Base-by-base conservation (phyloP, 2,888 invertebrate species). In the Tanypteryx hageni region DNA sequence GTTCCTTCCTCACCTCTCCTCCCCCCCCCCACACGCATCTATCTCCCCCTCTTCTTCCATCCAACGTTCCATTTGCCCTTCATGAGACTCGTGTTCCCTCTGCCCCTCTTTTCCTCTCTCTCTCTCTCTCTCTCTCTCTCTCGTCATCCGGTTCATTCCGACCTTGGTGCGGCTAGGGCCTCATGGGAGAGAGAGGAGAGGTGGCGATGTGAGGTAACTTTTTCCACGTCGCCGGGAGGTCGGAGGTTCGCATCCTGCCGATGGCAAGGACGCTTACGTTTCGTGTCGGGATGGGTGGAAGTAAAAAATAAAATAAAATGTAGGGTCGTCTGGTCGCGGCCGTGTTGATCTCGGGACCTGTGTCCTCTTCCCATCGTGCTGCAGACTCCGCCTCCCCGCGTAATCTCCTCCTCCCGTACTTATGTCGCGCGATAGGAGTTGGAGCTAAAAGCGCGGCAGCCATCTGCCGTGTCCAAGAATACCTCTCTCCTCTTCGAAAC, bases 61-160 rank as follows among this genome's bases (percentile, higher is more conserved):
- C 76, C 22, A 22, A 27, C 76, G 22, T 76, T 76, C 76, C 27
- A 76, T 76, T 76, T 76, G 76, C 76, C 76, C 76, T 76, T 68
- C 68, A 22, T 68, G 22, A n/a, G 68, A 18, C n/a, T 68, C 44
- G 44, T 44, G 44, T 44, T 44, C 44, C 44, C 44, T 44, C 44
- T 44, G 44, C 44, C 44, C 44, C 68, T n/a, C n/a, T 7, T n/a
- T 68, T 76, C 76, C 76, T 76, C 76, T 76, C 76, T 76, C 14
- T 76, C 27, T n/a, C n/a, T n/a, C 76, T 76, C 76, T 76, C 76
- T 76, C 14, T 76, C 27, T 27, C 76, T 27, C 27, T 27, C 68
- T 68, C n/a, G 68, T 76, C 27, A 76, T 76, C 76, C 76, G 76
- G 76, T 76, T 76, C 76, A 76, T 27, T 27, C 76, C 76, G 76